Evolutionary conservation across 2,113 vertebrate species (phyloP).

Genomic region (Picathartes gymnocephalus): DNA sequence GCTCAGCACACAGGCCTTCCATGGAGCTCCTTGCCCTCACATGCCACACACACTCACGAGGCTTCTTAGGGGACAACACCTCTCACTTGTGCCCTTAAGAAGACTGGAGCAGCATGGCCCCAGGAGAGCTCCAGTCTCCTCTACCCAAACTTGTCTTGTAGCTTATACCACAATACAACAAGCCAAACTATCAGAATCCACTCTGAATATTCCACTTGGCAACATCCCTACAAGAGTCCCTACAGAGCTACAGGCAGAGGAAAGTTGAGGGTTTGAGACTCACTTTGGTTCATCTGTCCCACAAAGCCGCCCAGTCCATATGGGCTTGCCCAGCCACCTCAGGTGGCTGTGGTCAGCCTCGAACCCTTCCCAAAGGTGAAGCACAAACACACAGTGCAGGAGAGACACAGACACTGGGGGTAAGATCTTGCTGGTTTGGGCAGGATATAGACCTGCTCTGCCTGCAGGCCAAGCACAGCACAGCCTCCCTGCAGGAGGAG

Average conservation of each 20-base stretch:
- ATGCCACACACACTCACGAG: fast-evolving
- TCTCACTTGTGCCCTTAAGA: not conserved
- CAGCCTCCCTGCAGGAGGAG: not conserved
- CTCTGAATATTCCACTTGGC: not conserved
- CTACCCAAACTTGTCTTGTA: not conserved
- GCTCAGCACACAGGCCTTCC: not conserved
- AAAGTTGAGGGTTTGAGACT: not conserved
- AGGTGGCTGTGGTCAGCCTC: not conserved
- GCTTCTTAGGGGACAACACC: fast-evolving
- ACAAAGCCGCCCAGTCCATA: not conserved
- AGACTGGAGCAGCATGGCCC: fast-evolving
- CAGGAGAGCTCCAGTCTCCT: not conserved
- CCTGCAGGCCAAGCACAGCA: not conserved
- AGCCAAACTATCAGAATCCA: not conserved
- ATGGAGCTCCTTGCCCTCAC: not conserved
- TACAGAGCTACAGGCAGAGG: not conserved
- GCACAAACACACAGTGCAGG: not conserved
- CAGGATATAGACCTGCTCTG: not conserved
- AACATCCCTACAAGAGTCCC: not conserved
- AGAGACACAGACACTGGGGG: not conserved
- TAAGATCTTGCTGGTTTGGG: not conserved
- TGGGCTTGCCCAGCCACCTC: too few species aligned
- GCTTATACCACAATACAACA: not conserved
- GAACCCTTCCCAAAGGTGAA: not conserved
- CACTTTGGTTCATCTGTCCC: not conserved